Percentiles rank a stretch among this genome's conserved stretches.
Evolutionary conservation across 2,113 vertebrate genomes (phyloP).

Genomic region (Rattus rattus): DNA sequence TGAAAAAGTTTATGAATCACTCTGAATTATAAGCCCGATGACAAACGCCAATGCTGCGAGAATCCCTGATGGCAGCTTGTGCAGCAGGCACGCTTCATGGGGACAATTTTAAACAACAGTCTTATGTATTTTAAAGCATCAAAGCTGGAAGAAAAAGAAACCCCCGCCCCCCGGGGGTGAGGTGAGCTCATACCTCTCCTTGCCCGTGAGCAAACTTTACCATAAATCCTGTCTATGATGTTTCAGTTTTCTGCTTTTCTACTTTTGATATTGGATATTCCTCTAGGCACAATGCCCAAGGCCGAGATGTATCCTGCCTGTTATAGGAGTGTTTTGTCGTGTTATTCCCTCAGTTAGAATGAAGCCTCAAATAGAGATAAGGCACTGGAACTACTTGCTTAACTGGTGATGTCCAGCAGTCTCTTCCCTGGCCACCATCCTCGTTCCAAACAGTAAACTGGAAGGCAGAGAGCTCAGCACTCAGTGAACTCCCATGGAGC

Average conservation of each 20-base stretch:
- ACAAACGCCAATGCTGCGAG: slow-evolving; percentile 72
- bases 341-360: slow-evolving; percentile 21
- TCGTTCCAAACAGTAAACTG: background rate
- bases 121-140: slow-evolving; percentile 75
- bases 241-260: slow-evolving; percentile 68
- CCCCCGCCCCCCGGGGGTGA: background rate
- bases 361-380: slow-evolving; percentile 38
- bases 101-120: slow-evolving; percentile 77
- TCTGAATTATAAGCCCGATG: slow-evolving; percentile 78
- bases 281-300: slow-evolving; percentile 19
- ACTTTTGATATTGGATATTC: slow-evolving; percentile 64
- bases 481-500: background rate
- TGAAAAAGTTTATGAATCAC: slow-evolving; percentile 82
- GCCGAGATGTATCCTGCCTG: background rate
- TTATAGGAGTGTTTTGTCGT: slow-evolving; percentile 9
- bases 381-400: background rate
- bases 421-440: background rate
- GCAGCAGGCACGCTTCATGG: slow-evolving; percentile 74
- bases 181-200: slow-evolving; percentile 69
- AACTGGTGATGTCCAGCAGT: background rate
- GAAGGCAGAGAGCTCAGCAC: background rate
- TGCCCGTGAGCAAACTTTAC: slow-evolving; percentile 62
- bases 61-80: slow-evolving; percentile 77
- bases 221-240: slow-evolving; percentile 70
- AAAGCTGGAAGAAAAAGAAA: slow-evolving; percentile 72